Conservation (phyloP, 23 tunicate species). For the Styela clava region DNA sequence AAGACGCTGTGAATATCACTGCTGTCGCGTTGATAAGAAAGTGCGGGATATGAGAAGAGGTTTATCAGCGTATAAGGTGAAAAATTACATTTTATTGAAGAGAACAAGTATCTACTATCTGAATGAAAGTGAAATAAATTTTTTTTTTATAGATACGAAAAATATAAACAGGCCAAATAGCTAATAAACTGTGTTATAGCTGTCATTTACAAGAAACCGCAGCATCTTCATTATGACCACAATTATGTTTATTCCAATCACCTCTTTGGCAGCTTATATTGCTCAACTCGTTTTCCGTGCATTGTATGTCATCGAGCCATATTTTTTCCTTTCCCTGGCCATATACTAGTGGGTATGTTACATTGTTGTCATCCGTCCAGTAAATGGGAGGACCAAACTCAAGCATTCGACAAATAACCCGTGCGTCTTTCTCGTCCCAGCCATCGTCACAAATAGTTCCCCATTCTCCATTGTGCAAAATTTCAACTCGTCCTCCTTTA, state of each 20-base stretch:
- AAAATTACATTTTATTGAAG: too few species aligned
- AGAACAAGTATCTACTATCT: too few species aligned
- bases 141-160: too few species aligned
- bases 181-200: too few species aligned
- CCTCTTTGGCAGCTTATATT: background rate
- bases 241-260: background rate
- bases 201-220: background rate
- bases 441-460: background rate
- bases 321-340: background rate
- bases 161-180: too few species aligned
- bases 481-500: background rate
- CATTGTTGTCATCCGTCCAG: background rate
- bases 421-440: background rate
- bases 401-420: background rate
- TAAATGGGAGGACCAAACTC: background rate
- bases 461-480: background rate
- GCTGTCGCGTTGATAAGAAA: too few species aligned
- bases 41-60: too few species aligned
- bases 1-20: too few species aligned
- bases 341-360: background rate
- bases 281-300: background rate
- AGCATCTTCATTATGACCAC: background rate
- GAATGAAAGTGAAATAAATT: too few species aligned
- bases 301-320: background rate
- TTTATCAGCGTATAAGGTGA: too few species aligned